phyloP scores from a whole-genome alignment of 2,888 invertebrate genomes.

The Cylloceria caligata region DNA sequence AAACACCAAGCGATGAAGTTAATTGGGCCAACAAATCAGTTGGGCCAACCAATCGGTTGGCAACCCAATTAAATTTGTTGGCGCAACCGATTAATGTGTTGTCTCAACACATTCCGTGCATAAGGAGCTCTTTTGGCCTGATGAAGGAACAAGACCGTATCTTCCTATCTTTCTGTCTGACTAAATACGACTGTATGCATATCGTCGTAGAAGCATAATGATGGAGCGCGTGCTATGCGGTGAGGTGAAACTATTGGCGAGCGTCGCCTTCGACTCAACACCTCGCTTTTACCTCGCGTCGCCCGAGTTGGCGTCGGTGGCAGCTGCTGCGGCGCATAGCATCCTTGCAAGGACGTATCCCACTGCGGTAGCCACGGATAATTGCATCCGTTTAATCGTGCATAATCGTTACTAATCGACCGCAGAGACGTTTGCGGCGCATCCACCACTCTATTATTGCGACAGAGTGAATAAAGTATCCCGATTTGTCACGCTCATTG shows the following conservation, averaged over 20 bases:
- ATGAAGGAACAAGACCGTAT: too few relatives aligned
- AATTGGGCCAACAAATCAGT: too few relatives aligned
- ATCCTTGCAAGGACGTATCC: slow-evolving; percentile 81
- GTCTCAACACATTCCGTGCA: neutral
- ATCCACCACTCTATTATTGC: slow-evolving; percentile 78
- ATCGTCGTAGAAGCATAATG: slow-evolving; percentile 11
- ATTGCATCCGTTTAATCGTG: slow-evolving; percentile 81
- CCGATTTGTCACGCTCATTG: slow-evolving; percentile 76
- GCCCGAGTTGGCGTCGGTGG: slow-evolving; percentile 3
- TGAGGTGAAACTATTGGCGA: slow-evolving; percentile 21
- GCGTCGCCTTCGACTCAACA: slow-evolving; percentile 19
- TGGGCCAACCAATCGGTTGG: too few relatives aligned
- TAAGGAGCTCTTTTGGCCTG: neutral
- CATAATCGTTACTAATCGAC: slow-evolving; percentile 82
- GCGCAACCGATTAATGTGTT: too few relatives aligned
- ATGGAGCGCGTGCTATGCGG: slow-evolving; percentile 15
- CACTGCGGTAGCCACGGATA: slow-evolving; percentile 67
- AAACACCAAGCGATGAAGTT: too few relatives aligned
- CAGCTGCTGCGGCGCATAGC: slow-evolving; percentile 36
- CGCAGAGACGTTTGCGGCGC: slow-evolving; percentile 78
- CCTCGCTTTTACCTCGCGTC: slow-evolving; percentile 6
- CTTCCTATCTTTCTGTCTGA: neutral
- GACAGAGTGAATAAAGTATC: slow-evolving; percentile 73
- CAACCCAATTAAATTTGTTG: too few relatives aligned
- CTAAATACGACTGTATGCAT: neutral